Percentiles rank a stretch among this genome's conserved stretches.
Evolutionary conservation across 2,888 invertebrate genomes (phyloP).

Genomic region (Anagyrus pseudococci): DNA sequence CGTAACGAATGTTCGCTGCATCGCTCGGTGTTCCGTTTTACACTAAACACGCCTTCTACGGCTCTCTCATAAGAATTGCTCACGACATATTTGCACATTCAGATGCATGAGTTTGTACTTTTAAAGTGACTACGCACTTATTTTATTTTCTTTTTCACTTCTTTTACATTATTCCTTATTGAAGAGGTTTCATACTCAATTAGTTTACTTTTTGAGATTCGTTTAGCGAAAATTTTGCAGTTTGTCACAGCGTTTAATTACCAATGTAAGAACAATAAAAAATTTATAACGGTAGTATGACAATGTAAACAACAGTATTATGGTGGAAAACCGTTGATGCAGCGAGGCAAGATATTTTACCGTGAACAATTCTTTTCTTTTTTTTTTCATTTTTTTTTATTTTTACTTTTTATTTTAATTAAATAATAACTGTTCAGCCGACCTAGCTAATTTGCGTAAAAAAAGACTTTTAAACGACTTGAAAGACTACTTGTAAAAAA

Average conservation of each 20-base stretch:
- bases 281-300: too few species aligned
- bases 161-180: too few species aligned
- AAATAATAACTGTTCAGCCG: slow-evolving; percentile 49
- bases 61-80: slow-evolving; percentile 42
- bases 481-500: slow-evolving; percentile 46
- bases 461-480: slow-evolving; percentile 45
- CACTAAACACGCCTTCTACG: slow-evolving; percentile 47
- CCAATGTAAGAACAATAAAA: too few species aligned
- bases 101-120: slow-evolving; percentile 39
- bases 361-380: slow-evolving; percentile 35
- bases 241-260: slow-evolving; percentile 12
- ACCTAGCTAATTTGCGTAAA: slow-evolving; percentile 47
- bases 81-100: slow-evolving; percentile 35
- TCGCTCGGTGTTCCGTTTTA: slow-evolving; percentile 46
- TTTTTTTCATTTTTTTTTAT: too few species aligned
- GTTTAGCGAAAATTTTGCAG: slow-evolving; percentile 17
- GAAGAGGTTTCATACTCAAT: too few species aligned
- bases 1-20: slow-evolving; percentile 40
- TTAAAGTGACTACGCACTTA: slow-evolving; percentile 19
- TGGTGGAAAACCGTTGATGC: slow-evolving; percentile 24
- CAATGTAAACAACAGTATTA: slow-evolving; percentile 23
- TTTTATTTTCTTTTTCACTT: too few species aligned
- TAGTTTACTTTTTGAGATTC: slow-evolving; percentile 25
- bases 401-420: too few species aligned
- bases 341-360: slow-evolving; percentile 21